phyloP scores from a whole-genome alignment of 2,797 vertebrate species.

The Mormyrops attenuatus region DNA sequence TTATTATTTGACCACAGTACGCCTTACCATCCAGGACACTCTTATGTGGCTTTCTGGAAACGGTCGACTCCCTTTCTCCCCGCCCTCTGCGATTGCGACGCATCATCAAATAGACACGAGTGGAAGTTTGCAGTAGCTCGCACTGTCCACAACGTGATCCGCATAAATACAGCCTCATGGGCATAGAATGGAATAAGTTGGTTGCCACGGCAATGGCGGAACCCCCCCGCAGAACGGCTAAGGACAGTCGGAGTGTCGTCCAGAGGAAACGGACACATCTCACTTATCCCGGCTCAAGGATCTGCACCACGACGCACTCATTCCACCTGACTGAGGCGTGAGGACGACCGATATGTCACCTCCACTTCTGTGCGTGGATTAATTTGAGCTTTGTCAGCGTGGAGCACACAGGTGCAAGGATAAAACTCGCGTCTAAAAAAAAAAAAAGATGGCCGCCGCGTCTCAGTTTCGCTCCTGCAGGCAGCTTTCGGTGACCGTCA shows the following conservation, averaged over 20 bases:
- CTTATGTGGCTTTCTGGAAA: background rate
- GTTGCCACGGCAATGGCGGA: slow-evolving; percentile 45
- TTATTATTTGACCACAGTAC: background rate
- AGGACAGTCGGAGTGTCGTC: slow-evolving; percentile 59
- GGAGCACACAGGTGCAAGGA: background rate
- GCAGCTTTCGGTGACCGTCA: too few species aligned
- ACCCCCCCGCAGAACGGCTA: slow-evolving; percentile 53
- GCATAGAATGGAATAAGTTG: slow-evolving; percentile 14
- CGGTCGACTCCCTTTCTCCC: background rate
- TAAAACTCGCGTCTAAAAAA: background rate
- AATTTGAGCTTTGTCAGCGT: background rate
- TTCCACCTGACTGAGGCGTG: slow-evolving; percentile 32
- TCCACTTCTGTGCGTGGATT: background rate
- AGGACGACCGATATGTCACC: background rate
- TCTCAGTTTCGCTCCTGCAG: background rate
- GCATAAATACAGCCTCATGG: slow-evolving; percentile 15
- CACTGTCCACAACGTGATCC: slow-evolving; percentile 4
- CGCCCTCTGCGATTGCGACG: background rate
- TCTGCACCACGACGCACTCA: slow-evolving; percentile 53
- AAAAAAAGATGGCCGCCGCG: background rate
- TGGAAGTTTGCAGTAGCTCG: slow-evolving; percentile 17
- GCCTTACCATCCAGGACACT: background rate
- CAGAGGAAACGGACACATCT: slow-evolving; percentile 62
- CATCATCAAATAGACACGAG: background rate
- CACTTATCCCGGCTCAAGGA: slow-evolving; percentile 67